Percentiles rank a stretch among this genome's conserved stretches.
Conservation (phyloP, 2,888 invertebrate genomes). For the Brachyptera risi region DNA sequence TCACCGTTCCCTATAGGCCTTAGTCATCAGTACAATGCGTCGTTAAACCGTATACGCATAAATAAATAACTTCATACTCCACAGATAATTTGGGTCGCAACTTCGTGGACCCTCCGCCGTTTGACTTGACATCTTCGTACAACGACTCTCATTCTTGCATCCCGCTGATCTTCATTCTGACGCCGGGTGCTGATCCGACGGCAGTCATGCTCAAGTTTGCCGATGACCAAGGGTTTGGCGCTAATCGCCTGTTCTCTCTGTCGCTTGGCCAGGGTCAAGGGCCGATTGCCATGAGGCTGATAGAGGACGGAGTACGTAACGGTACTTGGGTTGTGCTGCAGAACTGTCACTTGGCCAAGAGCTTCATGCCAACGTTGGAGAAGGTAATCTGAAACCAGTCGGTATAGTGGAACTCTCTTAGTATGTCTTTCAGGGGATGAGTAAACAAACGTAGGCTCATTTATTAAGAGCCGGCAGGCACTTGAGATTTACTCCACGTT, state of each 20-base stretch:
- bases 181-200: conserved; percentile 92
- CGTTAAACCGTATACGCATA: too few relatives aligned
- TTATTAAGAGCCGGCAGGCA: too few relatives aligned
- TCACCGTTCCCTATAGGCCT: too few relatives aligned
- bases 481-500: too few relatives aligned
- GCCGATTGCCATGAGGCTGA: conserved; percentile 78
- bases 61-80: too few relatives aligned
- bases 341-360: conserved; percentile 93
- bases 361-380: conserved; percentile 91
- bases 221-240: conserved; percentile 83
- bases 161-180: conserved; percentile 87
- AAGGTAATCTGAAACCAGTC: conserved; percentile 57
- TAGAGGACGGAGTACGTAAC: conserved; percentile 74
- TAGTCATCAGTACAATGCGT: too few relatives aligned
- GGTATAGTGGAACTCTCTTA: too few relatives aligned
- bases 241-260: conserved; percentile 69
- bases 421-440: too few relatives aligned
- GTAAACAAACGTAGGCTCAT: too few relatives aligned
- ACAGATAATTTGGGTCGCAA: conserved; percentile 66
- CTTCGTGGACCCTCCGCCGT: conserved; percentile 87
- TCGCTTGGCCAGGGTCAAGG: conserved; percentile 94
- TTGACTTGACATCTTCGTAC: conserved; percentile 80
- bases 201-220: conserved; percentile 86
- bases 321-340: conserved; percentile 94
- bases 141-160: conserved; percentile 79